Evolutionary conservation across 2,113 vertebrate species (phyloP).

Genomic region (Colius striatus): DNA sequence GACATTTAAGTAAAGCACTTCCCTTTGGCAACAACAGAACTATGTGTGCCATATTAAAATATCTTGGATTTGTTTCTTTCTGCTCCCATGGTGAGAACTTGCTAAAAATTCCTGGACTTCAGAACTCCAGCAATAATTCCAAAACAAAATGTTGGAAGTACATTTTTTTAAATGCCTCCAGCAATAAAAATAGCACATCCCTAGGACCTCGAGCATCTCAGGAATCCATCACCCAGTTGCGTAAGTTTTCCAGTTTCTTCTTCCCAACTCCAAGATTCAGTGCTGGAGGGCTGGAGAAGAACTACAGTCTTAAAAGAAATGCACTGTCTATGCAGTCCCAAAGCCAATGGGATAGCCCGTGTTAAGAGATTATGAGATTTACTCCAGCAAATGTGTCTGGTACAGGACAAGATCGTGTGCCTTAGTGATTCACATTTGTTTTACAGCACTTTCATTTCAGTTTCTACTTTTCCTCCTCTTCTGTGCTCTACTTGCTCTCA

Average conservation of each 20-base stretch:
- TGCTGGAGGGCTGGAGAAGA: neutral
- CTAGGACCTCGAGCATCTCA: conserved; percentile 46
- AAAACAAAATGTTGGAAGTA: conserved; percentile 68
- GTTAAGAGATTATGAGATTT: neutral
- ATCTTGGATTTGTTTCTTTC: conserved; percentile 57
- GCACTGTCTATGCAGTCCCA: neutral
- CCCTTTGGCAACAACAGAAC: conserved; percentile 39
- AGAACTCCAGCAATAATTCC: conserved; percentile 62
- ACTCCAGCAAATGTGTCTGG: neutral
- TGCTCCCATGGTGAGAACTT: conserved; percentile 61
- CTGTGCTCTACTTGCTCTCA: neutral
- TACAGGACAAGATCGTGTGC: neutral
- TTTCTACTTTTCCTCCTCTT: neutral
- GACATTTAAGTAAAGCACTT: conserved; percentile 44
- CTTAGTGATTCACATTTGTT: neutral
- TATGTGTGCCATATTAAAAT: conserved; percentile 44
- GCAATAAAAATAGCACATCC: conserved; percentile 65
- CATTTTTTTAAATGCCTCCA: conserved; percentile 24
- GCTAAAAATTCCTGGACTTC: conserved; percentile 69
- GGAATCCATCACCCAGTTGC: conserved; percentile 37
- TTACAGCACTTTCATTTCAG: neutral
- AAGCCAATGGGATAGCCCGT: neutral
- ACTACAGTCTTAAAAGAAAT: neutral
- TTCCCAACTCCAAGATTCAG: neutral
- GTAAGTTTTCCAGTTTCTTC: conserved; percentile 25